Conservation (phyloP, 2,113 vertebrate species). For the Lophius piscatorius region DNA sequence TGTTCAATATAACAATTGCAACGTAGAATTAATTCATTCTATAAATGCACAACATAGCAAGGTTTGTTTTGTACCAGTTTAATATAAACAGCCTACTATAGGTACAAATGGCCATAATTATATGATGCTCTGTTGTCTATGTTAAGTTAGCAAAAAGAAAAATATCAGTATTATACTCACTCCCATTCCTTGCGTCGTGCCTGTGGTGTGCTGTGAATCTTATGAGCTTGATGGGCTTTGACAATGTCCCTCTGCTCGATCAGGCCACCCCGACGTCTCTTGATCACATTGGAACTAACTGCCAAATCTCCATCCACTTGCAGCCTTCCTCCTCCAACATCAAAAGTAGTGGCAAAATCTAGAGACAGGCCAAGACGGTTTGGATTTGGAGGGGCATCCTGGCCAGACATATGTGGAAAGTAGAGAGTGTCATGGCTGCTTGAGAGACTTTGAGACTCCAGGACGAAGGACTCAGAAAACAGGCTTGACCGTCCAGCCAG, state of each 20-base stretch:
- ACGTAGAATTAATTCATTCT: no score
- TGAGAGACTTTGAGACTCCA: constrained; percentile 80
- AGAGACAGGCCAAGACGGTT: constrained; percentile 67
- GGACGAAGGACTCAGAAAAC: constrained; percentile 69
- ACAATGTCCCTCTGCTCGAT: constrained; percentile 96
- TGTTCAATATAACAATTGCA: no score
- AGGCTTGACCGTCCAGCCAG: constrained; percentile 75
- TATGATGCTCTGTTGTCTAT: background rate
- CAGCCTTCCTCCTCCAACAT: constrained; percentile 55
- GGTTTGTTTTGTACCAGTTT: no score
- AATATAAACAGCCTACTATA: no score
- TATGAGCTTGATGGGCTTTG: constrained; percentile 95
- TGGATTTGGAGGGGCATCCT: constrained; percentile 52
- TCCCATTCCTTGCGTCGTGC: constrained; percentile 97
- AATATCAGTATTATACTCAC: constrained; percentile 82
- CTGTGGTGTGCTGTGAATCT: constrained; percentile 98
- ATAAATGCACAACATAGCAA: no score
- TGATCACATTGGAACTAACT: constrained; percentile 90
- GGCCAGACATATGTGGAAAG: constrained; percentile 60
- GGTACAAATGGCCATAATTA: no score
- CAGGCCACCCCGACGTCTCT: constrained; percentile 90
- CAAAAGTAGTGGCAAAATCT: constrained; percentile 72
- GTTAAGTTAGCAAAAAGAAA: constrained; percentile 1
- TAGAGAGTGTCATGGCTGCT: constrained; percentile 84
- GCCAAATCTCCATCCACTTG: constrained; percentile 79